Percentiles rank a stretch among this genome's conserved stretches.
These are phyloP conservation scores for Cyprinodon variegatus DNA, from an alignment of 2,113 vertebrate species.

Conservation along the genomic window DNA sequence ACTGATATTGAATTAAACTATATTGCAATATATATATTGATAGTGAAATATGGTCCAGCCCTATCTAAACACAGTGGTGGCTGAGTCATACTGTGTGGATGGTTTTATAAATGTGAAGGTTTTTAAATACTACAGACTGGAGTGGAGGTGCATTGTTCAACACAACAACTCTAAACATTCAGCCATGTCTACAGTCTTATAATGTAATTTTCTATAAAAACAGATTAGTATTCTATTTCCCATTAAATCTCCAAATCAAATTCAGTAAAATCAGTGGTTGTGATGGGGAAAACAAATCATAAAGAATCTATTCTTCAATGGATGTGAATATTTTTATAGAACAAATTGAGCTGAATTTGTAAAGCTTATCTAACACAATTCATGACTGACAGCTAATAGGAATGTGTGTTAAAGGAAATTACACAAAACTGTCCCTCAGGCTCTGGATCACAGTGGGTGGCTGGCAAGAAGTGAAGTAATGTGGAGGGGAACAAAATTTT, in stretches of 20 bases:
- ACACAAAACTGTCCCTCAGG: constrained; percentile 32
- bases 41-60: too few species aligned
- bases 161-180: not conserved
- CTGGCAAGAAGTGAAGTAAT: constrained; percentile 25
- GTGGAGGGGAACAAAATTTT: constrained; percentile 36
- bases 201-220: too few species aligned
- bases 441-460: constrained; percentile 43
- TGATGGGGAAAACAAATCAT: not conserved
- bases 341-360: not conserved
- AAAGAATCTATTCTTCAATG: not conserved
- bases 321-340: not conserved
- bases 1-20: too few species aligned
- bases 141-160: too few species aligned
- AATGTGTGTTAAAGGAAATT: constrained; percentile 54
- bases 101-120: not conserved
- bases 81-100: not conserved
- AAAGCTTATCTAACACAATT: constrained; percentile 29
- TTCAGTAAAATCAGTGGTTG: not conserved
- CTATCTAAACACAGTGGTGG: not conserved
- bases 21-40: too few species aligned
- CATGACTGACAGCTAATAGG: constrained; percentile 46
- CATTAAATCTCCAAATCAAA: not conserved
- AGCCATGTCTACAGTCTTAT: too few species aligned
- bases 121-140: too few species aligned
- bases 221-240: too few species aligned